Percentiles rank a stretch among this genome's conserved stretches.
These are phyloP conservation scores for Mylabris sibirica DNA, from an alignment of 2,888 invertebrate species.

Conservation along the genomic window DNA sequence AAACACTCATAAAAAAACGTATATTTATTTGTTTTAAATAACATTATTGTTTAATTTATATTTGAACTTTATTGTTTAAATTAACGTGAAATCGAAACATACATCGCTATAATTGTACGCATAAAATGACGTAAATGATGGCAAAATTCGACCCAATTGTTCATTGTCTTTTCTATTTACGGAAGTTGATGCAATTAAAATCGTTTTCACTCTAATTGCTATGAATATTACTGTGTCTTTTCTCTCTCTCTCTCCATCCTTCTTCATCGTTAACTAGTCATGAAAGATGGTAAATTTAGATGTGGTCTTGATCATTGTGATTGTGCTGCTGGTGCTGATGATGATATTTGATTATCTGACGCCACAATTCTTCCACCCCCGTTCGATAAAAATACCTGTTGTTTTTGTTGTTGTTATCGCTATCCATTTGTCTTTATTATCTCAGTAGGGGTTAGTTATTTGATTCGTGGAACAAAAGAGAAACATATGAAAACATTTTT, in stretches of 20 bases:
- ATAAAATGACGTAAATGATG: not conserved
- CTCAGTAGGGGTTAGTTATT: not conserved
- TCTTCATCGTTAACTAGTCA: not conserved
- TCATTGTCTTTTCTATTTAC: not conserved
- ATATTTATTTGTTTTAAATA: not conserved
- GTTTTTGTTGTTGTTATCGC: not conserved
- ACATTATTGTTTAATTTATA: too few species aligned
- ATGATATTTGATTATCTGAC: not conserved
- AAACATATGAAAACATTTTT: not conserved
- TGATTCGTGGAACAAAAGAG: not conserved
- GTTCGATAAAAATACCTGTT: conserved; percentile 4
- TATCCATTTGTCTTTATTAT: not conserved
- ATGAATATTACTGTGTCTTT: not conserved
- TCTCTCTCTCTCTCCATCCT: not conserved
- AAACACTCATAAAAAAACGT: not conserved
- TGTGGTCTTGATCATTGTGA: not conserved
- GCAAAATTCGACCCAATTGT: not conserved
- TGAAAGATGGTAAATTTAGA: not conserved
- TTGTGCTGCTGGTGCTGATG: not conserved
- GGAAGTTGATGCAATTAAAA: not conserved
- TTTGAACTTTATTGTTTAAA: too few species aligned
- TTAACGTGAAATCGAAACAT: not conserved
- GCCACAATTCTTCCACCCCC: not conserved
- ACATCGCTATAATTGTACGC: not conserved
- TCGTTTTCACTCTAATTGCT: not conserved